These are phyloP conservation scores for Hylomyscus alleni DNA, from an alignment of 2,797 vertebrate genomes.

Conservation along the genomic window DNA sequence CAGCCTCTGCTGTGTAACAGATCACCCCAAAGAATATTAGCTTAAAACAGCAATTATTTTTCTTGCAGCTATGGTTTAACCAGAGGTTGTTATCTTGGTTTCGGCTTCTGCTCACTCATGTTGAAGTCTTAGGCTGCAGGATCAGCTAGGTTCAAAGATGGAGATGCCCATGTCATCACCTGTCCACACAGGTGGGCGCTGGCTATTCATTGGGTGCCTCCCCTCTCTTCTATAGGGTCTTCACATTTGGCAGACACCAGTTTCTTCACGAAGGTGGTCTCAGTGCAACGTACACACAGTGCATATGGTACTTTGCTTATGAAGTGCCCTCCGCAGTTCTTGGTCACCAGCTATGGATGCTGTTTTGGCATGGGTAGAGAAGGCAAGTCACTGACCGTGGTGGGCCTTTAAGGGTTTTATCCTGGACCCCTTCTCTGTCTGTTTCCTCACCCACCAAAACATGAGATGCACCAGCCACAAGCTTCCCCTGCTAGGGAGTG, in stretches of 20 bases:
- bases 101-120: background rate
- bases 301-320: background rate
- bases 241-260: background rate
- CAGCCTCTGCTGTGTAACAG: background rate
- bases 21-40: background rate
- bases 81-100: background rate
- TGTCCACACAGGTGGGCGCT: background rate
- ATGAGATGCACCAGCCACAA: background rate
- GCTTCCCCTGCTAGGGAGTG: background rate
- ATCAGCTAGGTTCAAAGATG: background rate
- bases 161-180: accelerated
- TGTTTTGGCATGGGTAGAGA: background rate
- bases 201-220: background rate
- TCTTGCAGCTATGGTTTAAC: background rate
- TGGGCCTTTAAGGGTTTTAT: background rate
- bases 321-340: background rate
- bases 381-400: background rate
- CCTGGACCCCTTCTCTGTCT: background rate
- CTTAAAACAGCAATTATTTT: background rate
- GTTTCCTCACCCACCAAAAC: background rate
- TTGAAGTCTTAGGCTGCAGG: background rate
- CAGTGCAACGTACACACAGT: background rate
- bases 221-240: background rate
- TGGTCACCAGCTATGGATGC: background rate
- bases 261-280: background rate